phyloP scores from a whole-genome alignment of 2,888 invertebrate species.

The Baronia brevicornis region DNA sequence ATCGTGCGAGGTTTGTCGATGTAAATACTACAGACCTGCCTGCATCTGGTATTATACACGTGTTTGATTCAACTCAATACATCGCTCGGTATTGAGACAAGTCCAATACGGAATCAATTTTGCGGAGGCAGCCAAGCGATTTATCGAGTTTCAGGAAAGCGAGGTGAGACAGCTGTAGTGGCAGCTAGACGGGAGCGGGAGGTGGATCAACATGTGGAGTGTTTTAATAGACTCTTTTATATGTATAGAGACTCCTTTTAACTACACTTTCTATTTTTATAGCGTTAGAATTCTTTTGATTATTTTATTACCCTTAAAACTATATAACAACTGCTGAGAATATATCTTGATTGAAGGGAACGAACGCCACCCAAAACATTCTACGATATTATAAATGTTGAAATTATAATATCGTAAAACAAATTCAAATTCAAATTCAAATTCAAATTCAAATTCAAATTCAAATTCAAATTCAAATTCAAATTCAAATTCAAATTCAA shows the following conservation, averaged over 20 bases:
- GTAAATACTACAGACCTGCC: not conserved
- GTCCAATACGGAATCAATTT: slow-evolving; percentile 25
- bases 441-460: too few species aligned
- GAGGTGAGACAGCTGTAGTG: too few species aligned
- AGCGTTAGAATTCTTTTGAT: not conserved
- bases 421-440: too few species aligned
- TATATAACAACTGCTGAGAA: too few species aligned
- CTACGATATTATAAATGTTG: too few species aligned
- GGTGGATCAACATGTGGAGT: slow-evolving; percentile 8
- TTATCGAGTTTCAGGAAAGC: slow-evolving; percentile 25
- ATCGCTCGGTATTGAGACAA: slow-evolving; percentile 19
- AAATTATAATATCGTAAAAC: too few species aligned
- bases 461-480: too few species aligned
- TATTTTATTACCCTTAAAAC: too few species aligned
- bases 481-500: too few species aligned
- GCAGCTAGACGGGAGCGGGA: slow-evolving; percentile 8
- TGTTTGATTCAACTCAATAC: slow-evolving; percentile 21
- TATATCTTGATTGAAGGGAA: too few species aligned
- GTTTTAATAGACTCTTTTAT: slow-evolving; percentile 6
- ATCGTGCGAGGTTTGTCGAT: slow-evolving; percentile 1
- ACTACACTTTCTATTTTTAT: too few species aligned
- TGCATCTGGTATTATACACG: slow-evolving; percentile 15
- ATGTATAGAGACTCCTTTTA: slow-evolving; percentile 3
- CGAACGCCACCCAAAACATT: too few species aligned
- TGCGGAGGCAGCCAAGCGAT: slow-evolving; percentile 24